Base-by-base conservation (phyloP, 2,888 invertebrate genomes). In the Lasius fuliginosus region DNA sequence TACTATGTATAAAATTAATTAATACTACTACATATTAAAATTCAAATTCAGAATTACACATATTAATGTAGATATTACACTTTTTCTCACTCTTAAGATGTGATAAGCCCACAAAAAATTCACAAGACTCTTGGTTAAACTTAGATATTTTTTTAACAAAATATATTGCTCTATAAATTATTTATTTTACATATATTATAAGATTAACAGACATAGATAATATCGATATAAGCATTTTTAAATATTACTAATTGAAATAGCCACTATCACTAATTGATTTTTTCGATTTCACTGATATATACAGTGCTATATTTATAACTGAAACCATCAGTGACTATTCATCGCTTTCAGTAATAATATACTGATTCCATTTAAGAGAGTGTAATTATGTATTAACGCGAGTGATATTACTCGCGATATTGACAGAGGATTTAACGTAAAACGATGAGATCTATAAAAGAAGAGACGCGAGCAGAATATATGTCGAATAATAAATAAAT, bases 371-470 rank as follows among this genome's bases (percentile, higher is more conserved):
- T 53, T 53, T 53, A 53, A 53, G 53, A 53, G 53, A 53, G 23
- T 46, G 60, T 79, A 74, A 79, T 60, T 77, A 56, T 73, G 18
- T 33, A 46, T 58, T 33, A 9, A 53, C 2, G 27, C 8, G 33
- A 58, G 36, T 46, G 9, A 18, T 12, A 23, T 42, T 18, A 11
- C 58, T 42, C 23, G 27, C n/a, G n/a, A 74, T 36, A 81, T 60
- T 27, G n/a, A 79, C 18, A 53, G n/a, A 53, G n/a, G 9, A 42
- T 18, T 67, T 60, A 42, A 46, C 9, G 4, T 27, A 33, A 53
- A 18, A 30, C 18, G 4, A 18, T n/a, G 27, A 40, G 15, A n/a
- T n/a, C 49, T 15, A 42, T 27, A 42, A 23, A 12, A 33, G 12
- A 74, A 74, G 46, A 36, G 18, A 3, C 42, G 23, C 23, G 46